These are phyloP conservation scores for Sylvicapra grimmia DNA, from an alignment of 2,113 vertebrate genomes.

Conservation along the genomic window DNA sequence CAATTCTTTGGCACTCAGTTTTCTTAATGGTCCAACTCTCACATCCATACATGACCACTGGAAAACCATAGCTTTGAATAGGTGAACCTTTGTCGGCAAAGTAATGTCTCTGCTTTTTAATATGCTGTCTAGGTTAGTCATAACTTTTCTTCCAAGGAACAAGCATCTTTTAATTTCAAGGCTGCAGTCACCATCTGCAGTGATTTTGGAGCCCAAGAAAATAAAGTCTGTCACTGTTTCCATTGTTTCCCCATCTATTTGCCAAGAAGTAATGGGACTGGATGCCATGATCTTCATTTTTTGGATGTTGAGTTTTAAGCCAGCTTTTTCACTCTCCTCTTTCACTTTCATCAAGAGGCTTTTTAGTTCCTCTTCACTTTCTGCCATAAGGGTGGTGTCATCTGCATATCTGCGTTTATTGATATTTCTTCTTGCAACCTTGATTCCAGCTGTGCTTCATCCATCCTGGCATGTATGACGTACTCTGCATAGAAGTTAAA, in stretches of 20 bases:
- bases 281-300: neutral
- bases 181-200: neutral
- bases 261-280: neutral
- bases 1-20: neutral
- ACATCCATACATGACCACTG: neutral
- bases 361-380: neutral
- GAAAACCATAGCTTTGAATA: neutral
- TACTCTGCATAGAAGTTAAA: neutral
- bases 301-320: neutral
- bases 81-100: neutral
- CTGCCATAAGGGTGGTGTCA: neutral
- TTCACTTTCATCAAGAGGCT: neutral
- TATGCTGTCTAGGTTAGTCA: neutral
- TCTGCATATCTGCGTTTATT: neutral
- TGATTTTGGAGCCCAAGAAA: neutral
- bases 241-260: neutral
- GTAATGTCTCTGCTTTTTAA: neutral
- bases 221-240: neutral
- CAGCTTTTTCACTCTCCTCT: neutral
- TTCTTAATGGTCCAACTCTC: neutral
- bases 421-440: neutral
- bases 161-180: neutral
- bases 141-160: neutral
- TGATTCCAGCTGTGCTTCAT: neutral
- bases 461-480: fast-evolving